Percentiles rank a stretch among this genome's conserved stretches.
Evolutionary conservation across 92 coral and sea anemone genomes (phyloP).

Genomic region (Galaxea fascicularis): DNA sequence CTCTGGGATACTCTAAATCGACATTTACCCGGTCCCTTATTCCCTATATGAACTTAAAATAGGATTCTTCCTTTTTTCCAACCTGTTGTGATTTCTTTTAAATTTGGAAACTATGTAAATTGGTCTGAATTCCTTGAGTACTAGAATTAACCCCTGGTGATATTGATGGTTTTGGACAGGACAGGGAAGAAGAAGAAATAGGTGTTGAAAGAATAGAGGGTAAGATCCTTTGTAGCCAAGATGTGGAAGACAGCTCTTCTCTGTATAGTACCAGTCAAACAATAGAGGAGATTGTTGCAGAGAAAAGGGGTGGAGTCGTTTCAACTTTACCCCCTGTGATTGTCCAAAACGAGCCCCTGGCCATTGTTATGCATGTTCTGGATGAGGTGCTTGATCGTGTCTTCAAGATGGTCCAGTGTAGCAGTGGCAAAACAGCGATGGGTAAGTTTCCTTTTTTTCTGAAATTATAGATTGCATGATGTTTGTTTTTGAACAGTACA

Average conservation of each 20-base stretch:
- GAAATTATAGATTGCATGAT: background rate
- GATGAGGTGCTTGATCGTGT: background rate
- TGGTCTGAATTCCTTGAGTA: too few relatives aligned
- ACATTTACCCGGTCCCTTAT: too few relatives aligned
- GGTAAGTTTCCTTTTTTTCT: background rate
- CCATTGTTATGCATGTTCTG: slow-evolving; percentile 5
- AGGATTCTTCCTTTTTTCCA: too few relatives aligned
- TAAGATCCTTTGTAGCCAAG: background rate
- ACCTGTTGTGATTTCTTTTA: too few relatives aligned
- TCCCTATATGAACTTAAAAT: too few relatives aligned
- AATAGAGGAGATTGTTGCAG: background rate
- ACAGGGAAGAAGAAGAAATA: slow-evolving; percentile 1
- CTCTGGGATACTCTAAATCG: too few relatives aligned
- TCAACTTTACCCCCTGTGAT: background rate
- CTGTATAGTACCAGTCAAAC: background rate
- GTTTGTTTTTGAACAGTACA: background rate
- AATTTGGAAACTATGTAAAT: too few relatives aligned
- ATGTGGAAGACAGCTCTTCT: too few relatives aligned
- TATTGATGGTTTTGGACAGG: background rate
- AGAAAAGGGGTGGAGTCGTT: background rate
- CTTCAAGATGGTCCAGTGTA: background rate
- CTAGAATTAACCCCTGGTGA: too few relatives aligned
- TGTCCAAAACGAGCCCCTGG: background rate
- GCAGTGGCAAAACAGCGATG: background rate
- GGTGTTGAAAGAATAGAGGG: slow-evolving; percentile 3